Evolutionary conservation across 2,888 invertebrate genomes (phyloP).

Genomic region (Leptopilina myrica): DNA sequence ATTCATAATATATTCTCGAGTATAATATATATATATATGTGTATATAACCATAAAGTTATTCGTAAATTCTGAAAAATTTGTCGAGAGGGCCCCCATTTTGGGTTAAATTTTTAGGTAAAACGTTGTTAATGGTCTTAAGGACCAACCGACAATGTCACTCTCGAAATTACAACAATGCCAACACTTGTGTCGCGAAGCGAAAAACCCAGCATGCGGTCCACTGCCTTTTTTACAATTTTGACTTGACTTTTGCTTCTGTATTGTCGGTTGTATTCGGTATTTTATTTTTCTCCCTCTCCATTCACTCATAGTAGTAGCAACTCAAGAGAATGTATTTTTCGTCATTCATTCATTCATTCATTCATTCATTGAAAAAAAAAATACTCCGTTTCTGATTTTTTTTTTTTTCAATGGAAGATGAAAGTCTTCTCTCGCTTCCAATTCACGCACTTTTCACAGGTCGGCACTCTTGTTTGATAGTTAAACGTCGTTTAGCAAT

Average conservation of each 20-base stretch:
- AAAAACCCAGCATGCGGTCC: constrained; percentile 65
- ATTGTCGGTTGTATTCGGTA: constrained; percentile 21
- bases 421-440: constrained; percentile 42
- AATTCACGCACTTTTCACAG: constrained; percentile 20
- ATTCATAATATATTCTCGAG: background rate
- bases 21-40: constrained; percentile 18
- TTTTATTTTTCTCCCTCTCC: constrained; percentile 37
- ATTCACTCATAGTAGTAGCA: constrained; percentile 49
- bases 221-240: constrained; percentile 30
- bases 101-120: constrained; percentile 74
- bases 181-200: constrained; percentile 71
- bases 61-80: constrained; percentile 65
- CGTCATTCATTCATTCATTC: constrained; percentile 15
- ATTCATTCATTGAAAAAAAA: constrained; percentile 47
- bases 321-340: constrained; percentile 43
- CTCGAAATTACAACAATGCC: constrained; percentile 69
- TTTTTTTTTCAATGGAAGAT: constrained; percentile 54
- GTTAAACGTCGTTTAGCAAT: constrained; percentile 66
- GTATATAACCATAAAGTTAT: constrained; percentile 12
- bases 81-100: constrained; percentile 74
- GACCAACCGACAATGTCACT: constrained; percentile 63
- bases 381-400: constrained; percentile 36
- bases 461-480: constrained; percentile 65
- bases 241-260: constrained; percentile 37
- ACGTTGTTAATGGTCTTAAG: constrained; percentile 75